Evolutionary conservation across 1,140 invertebrate genomes (phyloP).

Genomic region (Diorhabda carinulata): DNA sequence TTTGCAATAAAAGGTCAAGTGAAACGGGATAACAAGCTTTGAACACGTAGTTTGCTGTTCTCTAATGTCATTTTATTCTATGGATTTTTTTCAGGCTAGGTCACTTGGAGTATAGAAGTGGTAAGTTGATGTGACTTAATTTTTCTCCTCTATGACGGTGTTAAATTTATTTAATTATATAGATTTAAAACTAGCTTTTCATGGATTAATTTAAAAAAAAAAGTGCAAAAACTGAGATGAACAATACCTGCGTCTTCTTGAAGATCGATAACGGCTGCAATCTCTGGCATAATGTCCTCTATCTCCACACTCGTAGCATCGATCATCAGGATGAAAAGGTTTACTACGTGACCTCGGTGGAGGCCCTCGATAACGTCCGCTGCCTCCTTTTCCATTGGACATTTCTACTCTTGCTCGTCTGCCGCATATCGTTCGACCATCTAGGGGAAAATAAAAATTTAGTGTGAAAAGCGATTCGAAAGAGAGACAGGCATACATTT

Average conservation of each 20-base stretch:
- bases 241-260: conserved; percentile 53
- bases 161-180: too few species aligned
- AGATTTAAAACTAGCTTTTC: too few species aligned
- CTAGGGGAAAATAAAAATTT: conserved; percentile 43
- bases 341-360: conserved; percentile 55
- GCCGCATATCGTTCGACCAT: conserved; percentile 80
- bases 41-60: too few species aligned
- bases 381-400: conserved; percentile 78
- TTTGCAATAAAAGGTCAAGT: too few species aligned
- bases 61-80: too few species aligned
- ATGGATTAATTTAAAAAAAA: not conserved
- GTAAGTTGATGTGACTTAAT: too few species aligned
- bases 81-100: too few species aligned
- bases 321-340: conserved; percentile 75
- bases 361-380: conserved; percentile 54
- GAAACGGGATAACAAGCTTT: too few species aligned
- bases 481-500: conserved; percentile 16
- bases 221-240: conserved; percentile 39
- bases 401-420: conserved; percentile 86
- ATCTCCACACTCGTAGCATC: conserved; percentile 90
- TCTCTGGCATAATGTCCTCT: conserved; percentile 88
- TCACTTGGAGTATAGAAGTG: too few species aligned
- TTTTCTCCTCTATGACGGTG: too few species aligned
- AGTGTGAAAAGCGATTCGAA: conserved; percentile 15
- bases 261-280: conserved; percentile 64